A percentile compares a stretch with the other conserved stretches of the same genome.
Conservation (phyloP, 2,113 vertebrate species). For the Erinaceus europaeus region DNA sequence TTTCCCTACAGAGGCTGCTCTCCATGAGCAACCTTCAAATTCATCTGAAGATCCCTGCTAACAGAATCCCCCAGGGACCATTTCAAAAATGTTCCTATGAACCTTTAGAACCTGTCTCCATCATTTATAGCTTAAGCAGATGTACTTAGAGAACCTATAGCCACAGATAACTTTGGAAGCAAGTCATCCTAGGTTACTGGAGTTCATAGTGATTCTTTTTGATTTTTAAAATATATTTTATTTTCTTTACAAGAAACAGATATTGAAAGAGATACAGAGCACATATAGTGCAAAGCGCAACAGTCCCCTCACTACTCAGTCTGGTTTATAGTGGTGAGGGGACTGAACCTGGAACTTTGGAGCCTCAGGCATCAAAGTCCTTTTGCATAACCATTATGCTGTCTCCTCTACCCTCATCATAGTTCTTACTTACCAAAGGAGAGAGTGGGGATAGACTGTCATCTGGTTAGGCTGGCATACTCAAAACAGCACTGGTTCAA, state of each 20-base stretch:
- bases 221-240: too few species aligned
- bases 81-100: background rate
- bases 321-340: too few species aligned
- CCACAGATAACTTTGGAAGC: background rate
- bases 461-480: background rate
- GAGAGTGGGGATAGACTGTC: background rate
- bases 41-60: background rate
- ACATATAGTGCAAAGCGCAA: too few species aligned
- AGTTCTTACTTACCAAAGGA: accelerated
- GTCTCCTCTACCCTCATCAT: too few species aligned
- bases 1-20: background rate
- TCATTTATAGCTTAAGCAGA: background rate
- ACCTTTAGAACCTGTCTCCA: background rate
- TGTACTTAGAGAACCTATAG: background rate
- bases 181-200: background rate
- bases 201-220: background rate
- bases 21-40: background rate
- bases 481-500: background rate
- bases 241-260: too few species aligned
- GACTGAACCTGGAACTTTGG: too few species aligned
- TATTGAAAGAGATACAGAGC: too few species aligned
- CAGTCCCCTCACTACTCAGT: too few species aligned
- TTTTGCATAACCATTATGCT: too few species aligned
- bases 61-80: background rate
- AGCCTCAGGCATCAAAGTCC: too few species aligned